These are phyloP conservation scores for Turritopsis dohrnii DNA, from an alignment of 30 jellyfish, hydroid and myxozoan genomes.

Conservation along the genomic window DNA sequence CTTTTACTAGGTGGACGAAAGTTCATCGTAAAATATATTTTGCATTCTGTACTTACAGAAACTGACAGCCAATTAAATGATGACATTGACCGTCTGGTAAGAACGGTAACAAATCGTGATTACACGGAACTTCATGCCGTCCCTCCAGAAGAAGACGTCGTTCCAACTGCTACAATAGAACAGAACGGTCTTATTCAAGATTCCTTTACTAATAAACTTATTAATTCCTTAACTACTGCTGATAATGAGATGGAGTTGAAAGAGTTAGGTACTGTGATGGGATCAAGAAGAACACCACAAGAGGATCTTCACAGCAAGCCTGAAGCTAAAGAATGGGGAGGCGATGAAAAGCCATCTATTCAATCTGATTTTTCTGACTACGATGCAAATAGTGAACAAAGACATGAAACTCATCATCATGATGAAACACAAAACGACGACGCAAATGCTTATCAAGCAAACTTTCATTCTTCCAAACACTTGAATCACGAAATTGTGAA, in stretches of 20 bases:
- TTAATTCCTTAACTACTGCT: constrained; percentile 1
- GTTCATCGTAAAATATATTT: no score
- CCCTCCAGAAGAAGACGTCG: background rate
- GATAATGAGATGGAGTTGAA: background rate
- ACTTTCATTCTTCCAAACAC: background rate
- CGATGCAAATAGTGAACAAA: background rate
- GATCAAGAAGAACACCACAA: background rate
- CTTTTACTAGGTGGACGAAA: no score
- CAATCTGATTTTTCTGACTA: background rate
- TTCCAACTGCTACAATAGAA: constrained; percentile 12
- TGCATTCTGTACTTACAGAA: background rate
- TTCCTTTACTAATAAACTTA: background rate
- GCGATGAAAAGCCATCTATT: background rate
- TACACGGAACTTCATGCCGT: background rate
- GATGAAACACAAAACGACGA: background rate
- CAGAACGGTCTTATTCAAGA: constrained; percentile 1
- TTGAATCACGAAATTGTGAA: background rate
- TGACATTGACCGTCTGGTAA: background rate
- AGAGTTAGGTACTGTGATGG: background rate
- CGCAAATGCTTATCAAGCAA: background rate
- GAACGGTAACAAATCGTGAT: background rate
- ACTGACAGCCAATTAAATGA: background rate
- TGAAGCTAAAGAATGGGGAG: background rate
- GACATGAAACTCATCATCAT: background rate
- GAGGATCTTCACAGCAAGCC: background rate